Conservation (phyloP, 2,113 vertebrate species). For the crab-eating macaque (Macaca fascicularis) region DNA sequence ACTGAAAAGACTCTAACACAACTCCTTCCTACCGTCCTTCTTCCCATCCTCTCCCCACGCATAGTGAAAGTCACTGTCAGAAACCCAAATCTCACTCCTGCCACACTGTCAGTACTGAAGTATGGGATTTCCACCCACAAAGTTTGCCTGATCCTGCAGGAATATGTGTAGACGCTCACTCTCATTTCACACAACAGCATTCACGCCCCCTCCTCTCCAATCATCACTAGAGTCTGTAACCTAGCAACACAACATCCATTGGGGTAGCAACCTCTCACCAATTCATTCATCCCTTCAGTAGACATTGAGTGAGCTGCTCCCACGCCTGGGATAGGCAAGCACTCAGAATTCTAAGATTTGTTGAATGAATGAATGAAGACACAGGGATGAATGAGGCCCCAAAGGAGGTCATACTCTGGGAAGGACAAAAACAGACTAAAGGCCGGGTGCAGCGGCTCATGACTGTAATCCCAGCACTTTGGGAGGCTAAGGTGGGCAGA, state of each 20-base stretch:
- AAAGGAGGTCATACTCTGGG: not conserved
- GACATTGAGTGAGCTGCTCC: conserved; percentile 59
- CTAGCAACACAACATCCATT: conserved; percentile 71
- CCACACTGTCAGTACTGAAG: not conserved
- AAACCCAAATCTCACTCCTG: not conserved
- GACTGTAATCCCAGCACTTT: too few relatives aligned
- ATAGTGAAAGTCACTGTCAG: not conserved
- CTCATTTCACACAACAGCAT: not conserved
- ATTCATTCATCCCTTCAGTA: conserved; percentile 68
- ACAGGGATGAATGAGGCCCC: conserved; percentile 41
- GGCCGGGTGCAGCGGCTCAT: too few relatives aligned
- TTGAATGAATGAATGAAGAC: conserved; percentile 47
- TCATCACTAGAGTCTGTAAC: conserved; percentile 59
- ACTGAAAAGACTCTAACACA: not conserved
- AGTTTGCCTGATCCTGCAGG: not conserved
- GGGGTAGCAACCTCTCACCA: conserved; percentile 33
- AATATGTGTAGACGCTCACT: not conserved
- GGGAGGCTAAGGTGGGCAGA: too few relatives aligned
- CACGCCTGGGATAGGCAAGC: conserved; percentile 46
- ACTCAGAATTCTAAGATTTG: conserved; percentile 24
- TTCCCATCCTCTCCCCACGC: not conserved
- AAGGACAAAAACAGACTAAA: not conserved
- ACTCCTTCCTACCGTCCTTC: not conserved
- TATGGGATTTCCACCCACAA: not conserved
- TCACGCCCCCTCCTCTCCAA: conserved; percentile 31